These are phyloP conservation scores for Astyanax mexicanus DNA, from an alignment of 2,797 vertebrate genomes.

Conservation along the genomic window DNA sequence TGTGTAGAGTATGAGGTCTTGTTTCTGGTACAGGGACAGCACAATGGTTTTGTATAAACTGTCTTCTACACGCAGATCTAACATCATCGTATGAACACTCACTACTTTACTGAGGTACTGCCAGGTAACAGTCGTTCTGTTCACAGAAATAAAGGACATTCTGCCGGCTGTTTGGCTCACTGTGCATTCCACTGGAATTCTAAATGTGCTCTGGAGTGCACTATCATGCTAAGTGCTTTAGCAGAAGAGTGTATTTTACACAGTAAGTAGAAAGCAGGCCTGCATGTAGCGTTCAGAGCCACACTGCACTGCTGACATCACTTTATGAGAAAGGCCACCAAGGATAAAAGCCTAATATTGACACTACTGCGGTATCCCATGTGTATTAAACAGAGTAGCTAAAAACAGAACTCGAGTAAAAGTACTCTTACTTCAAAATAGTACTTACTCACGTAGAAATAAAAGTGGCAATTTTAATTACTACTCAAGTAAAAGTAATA, in stretches of 20 bases:
- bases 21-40: too few species aligned
- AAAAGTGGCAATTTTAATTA: too few species aligned
- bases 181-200: conserved; percentile 17
- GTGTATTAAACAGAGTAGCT: too few species aligned
- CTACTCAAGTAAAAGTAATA: too few species aligned
- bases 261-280: neutral
- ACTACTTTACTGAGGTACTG: neutral
- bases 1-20: neutral
- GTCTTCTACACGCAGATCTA: neutral
- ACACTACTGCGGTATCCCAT: neutral
- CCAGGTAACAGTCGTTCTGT: conserved; percentile 3
- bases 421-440: too few species aligned
- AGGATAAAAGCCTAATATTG: neutral
- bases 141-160: conserved; percentile 6
- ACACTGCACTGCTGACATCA: neutral
- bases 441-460: too few species aligned
- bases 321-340: neutral
- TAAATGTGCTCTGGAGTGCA: conserved; percentile 16
- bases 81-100: conserved; percentile 1
- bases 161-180: conserved; percentile 2
- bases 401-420: too few species aligned
- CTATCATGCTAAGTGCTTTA: conserved; percentile 17
- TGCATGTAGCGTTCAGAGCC: neutral
- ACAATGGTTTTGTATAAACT: neutral
- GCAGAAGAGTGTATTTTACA: conserved; percentile 11